Percentiles rank a stretch among this genome's conserved stretches.
Evolutionary conservation across 2,888 invertebrate species (phyloP).

Genomic region (Macrophya alboannulata): DNA sequence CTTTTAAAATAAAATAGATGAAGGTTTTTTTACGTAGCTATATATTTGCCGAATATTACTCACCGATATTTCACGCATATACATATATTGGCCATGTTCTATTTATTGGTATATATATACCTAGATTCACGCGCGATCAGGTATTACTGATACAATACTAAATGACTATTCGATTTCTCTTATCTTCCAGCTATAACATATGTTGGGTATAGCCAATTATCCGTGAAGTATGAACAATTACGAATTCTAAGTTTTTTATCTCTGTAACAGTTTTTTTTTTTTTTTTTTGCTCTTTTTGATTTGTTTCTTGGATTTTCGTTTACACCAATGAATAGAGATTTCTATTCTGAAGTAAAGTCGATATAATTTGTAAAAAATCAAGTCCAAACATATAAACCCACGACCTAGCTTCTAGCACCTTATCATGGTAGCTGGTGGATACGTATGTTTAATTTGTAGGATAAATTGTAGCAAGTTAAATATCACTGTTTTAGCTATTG

Average conservation of each 20-base stretch:
- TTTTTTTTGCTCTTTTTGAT: background rate
- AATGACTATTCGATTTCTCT: background rate
- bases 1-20: background rate
- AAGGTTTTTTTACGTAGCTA: background rate
- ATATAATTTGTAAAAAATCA: background rate
- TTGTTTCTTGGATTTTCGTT: background rate
- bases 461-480: constrained; percentile 1
- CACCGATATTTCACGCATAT: background rate
- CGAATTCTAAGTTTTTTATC: background rate
- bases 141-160: background rate
- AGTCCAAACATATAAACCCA: background rate
- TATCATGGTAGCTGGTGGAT: too few species aligned
- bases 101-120: background rate
- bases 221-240: background rate
- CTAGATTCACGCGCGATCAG: too few species aligned
- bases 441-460: background rate
- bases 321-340: background rate
- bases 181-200: background rate
- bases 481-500: background rate
- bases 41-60: background rate
- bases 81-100: background rate
- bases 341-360: background rate
- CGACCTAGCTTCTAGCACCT: too few species aligned
- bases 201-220: background rate
- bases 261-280: background rate